Percentiles rank a stretch among this genome's conserved stretches.
Conservation (phyloP, 1,140 invertebrate genomes). For the Euura lappo region DNA sequence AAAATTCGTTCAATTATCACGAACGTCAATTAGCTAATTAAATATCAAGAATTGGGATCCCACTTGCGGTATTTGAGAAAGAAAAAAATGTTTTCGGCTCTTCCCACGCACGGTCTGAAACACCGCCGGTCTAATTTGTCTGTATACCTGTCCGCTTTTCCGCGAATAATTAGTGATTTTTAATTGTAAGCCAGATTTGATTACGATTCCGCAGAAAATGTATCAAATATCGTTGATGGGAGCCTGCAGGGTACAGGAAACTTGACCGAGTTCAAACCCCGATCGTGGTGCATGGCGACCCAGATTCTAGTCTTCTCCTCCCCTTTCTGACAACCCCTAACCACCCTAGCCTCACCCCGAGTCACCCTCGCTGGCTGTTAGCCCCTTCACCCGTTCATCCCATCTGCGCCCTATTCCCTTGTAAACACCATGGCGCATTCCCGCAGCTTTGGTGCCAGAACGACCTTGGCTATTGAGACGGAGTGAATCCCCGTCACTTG, state of each 20-base stretch:
- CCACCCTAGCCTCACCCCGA: slow-evolving; percentile 14
- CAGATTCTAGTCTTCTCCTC: slow-evolving; percentile 13
- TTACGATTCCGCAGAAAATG: no score
- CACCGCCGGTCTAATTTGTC: background rate
- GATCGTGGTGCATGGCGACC: slow-evolving; percentile 14
- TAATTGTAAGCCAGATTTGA: no score
- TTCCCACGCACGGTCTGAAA: no score
- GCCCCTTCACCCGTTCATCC: slow-evolving; percentile 1
- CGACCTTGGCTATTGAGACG: no score
- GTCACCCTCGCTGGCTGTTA: background rate
- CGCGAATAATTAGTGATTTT: no score
- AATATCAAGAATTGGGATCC: no score
- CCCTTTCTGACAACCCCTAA: slow-evolving; percentile 10
- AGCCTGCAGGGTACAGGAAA: slow-evolving; percentile 4
- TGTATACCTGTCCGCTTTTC: background rate
- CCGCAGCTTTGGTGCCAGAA: no score
- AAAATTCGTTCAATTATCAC: background rate
- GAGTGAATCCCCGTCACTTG: no score
- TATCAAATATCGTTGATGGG: background rate
- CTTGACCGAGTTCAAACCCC: slow-evolving; percentile 10
- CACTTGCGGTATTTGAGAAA: no score
- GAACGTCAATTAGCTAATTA: background rate
- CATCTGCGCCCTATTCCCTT: slow-evolving; percentile 9
- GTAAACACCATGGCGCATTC: background rate
- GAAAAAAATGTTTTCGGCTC: no score